Percentiles rank a stretch among this genome's conserved stretches.
phyloP scores from a whole-genome alignment of 1,140 invertebrate genomes.

The Archegozetes longisetosus region DNA sequence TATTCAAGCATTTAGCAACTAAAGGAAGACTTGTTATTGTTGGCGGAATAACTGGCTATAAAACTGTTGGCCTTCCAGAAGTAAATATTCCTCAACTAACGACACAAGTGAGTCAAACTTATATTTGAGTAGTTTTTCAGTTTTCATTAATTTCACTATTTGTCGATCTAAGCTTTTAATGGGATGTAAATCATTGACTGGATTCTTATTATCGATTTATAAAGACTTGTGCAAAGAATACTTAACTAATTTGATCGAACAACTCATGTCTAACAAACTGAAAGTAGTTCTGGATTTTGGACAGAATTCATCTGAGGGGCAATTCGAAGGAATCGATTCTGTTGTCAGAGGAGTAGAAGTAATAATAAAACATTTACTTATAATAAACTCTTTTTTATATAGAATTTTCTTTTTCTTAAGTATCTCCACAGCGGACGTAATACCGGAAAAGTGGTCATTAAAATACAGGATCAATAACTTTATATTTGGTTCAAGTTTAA shows the following conservation, averaged over 20 bases:
- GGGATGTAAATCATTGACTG: conserved; percentile 1
- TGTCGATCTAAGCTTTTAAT: background rate
- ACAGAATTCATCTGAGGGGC: conserved; percentile 2
- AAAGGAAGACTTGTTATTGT: conserved; percentile 27
- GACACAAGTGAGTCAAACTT: conserved; percentile 3
- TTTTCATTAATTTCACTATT: background rate
- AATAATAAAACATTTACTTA: background rate
- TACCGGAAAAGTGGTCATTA: conserved; percentile 12
- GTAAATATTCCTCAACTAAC: conserved; percentile 3
- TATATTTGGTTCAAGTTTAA: too few species aligned
- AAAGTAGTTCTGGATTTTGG: background rate
- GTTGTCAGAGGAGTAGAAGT: conserved; percentile 1
- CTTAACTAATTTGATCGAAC: background rate
- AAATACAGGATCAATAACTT: conserved; percentile 6
- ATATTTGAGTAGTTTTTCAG: background rate
- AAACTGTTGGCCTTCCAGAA: background rate
- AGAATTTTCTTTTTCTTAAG: background rate
- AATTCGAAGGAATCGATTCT: conserved; percentile 7
- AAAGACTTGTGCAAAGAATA: background rate
- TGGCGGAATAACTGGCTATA: conserved; percentile 26
- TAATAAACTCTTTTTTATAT: too few species aligned
- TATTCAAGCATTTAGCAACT: conserved; percentile 20
- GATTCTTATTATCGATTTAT: background rate
- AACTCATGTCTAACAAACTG: background rate
- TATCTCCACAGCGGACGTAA: conserved; percentile 2